Percentiles rank a stretch among this genome's conserved stretches.
Evolutionary conservation across 2,888 invertebrate species (phyloP).

Genomic region (Callosobruchus maculatus): DNA sequence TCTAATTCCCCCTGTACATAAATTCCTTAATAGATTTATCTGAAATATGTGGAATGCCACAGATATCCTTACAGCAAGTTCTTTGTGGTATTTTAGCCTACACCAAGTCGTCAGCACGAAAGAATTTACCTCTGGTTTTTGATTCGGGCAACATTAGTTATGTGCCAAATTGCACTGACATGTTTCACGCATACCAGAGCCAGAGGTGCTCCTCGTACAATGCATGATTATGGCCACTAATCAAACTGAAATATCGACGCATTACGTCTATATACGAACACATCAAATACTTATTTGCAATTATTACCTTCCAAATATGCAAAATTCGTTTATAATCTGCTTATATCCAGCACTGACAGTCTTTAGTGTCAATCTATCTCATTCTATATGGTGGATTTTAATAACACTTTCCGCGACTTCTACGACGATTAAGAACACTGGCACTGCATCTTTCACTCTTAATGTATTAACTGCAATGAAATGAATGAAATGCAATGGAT

Average conservation of each 20-base stretch:
- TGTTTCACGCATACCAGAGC: constrained; percentile 42
- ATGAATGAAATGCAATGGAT: constrained; percentile 13
- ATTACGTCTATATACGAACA: not conserved
- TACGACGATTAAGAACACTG: constrained; percentile 15
- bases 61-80: not conserved
- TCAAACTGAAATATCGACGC: not conserved
- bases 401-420: constrained; percentile 38
- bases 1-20: not conserved
- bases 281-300: constrained; percentile 8
- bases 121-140: not conserved
- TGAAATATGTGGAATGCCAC: not conserved
- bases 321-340: constrained; percentile 39
- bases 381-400: constrained; percentile 45
- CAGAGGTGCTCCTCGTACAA: constrained; percentile 9
- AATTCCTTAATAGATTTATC: not conserved
- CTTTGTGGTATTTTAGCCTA: not conserved
- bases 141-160: constrained; percentile 27
- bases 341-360: constrained; percentile 39
- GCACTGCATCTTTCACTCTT: constrained; percentile 14
- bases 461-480: constrained; percentile 5
- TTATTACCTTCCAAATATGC: constrained; percentile 41
- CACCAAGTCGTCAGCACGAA: not conserved
- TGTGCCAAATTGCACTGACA: constrained; percentile 47
- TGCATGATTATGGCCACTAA: not conserved
- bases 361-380: constrained; percentile 46